Conservation (phyloP, 2,888 invertebrate species). For the Patella pellucida region DNA sequence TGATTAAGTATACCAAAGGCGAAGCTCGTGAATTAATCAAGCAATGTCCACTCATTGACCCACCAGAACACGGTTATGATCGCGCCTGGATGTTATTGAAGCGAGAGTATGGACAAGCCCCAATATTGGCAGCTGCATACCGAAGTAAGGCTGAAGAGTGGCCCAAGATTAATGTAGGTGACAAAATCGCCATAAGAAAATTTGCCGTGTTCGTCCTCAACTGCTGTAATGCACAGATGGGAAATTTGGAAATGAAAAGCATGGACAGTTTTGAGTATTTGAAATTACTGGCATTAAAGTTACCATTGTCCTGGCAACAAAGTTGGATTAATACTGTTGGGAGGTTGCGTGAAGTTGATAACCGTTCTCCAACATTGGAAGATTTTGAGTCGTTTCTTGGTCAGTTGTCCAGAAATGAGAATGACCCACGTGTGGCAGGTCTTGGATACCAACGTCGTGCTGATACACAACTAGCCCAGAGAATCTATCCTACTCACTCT, state of each 20-base stretch:
- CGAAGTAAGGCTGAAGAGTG: not conserved
- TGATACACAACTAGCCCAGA: not conserved
- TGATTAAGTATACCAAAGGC: not conserved
- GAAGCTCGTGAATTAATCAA: not conserved
- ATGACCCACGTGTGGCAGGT: not conserved
- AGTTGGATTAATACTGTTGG: not conserved
- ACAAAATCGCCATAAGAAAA: not conserved
- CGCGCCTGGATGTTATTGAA: not conserved
- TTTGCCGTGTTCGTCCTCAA: not conserved
- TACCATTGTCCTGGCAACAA: not conserved
- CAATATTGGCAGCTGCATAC: not conserved
- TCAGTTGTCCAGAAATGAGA: not conserved
- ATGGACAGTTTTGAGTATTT: not conserved
- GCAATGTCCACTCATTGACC: not conserved
- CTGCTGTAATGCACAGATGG: not conserved
- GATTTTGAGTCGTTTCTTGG: not conserved
- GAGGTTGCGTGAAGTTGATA: not conserved
- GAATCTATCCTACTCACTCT: not conserved
- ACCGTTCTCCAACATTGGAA: not conserved
- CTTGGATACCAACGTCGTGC: not conserved
- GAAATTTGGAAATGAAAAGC: not conserved
- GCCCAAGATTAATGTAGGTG: not conserved
- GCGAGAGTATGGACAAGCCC: not conserved
- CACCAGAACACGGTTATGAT: not conserved
- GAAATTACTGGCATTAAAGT: not conserved